phyloP scores from a whole-genome alignment of 30 jellyfish, hydroid and myxozoan genomes.

The Turritopsis rubra region DNA sequence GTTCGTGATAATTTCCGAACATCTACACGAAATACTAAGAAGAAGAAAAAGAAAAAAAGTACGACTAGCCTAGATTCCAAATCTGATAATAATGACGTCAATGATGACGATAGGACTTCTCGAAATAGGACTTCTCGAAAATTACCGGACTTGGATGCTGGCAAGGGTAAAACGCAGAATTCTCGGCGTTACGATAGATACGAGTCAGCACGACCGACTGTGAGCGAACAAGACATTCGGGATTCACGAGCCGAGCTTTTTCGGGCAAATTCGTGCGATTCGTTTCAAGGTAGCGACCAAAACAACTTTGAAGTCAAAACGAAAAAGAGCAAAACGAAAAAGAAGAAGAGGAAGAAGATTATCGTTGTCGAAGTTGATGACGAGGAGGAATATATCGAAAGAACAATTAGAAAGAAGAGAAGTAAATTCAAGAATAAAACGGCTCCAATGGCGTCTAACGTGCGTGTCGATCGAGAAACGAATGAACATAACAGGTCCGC shows the following conservation, averaged over 20 bases:
- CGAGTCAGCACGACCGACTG: constrained; percentile 10
- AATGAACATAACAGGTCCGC: constrained; percentile 35
- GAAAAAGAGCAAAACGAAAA: constrained; percentile 31
- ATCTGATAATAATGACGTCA: constrained; percentile 8
- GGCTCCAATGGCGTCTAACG: constrained; percentile 43
- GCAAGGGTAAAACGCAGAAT: constrained; percentile 17
- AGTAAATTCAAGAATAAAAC: constrained; percentile 51
- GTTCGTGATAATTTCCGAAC: not conserved
- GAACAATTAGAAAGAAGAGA: constrained; percentile 36
- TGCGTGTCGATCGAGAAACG: constrained; percentile 25
- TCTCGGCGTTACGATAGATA: constrained; percentile 4
- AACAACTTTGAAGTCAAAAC: too few species aligned
- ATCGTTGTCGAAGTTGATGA: constrained; percentile 29
- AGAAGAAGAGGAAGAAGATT: not conserved
- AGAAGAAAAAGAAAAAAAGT: constrained; percentile 45
- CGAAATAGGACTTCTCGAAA: constrained; percentile 1
- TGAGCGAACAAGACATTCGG: constrained; percentile 11
- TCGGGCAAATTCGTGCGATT: constrained; percentile 29
- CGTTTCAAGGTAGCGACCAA: constrained; percentile 1
- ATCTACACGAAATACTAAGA: constrained; percentile 21
- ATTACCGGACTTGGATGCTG: not conserved
- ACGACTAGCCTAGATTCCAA: constrained; percentile 5
- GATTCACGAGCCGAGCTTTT: constrained; percentile 31
- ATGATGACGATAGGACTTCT: constrained; percentile 9
- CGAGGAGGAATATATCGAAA: constrained; percentile 5